Base-by-base conservation (phyloP, 2,797 vertebrate genomes). In the Valencia hispanica region DNA sequence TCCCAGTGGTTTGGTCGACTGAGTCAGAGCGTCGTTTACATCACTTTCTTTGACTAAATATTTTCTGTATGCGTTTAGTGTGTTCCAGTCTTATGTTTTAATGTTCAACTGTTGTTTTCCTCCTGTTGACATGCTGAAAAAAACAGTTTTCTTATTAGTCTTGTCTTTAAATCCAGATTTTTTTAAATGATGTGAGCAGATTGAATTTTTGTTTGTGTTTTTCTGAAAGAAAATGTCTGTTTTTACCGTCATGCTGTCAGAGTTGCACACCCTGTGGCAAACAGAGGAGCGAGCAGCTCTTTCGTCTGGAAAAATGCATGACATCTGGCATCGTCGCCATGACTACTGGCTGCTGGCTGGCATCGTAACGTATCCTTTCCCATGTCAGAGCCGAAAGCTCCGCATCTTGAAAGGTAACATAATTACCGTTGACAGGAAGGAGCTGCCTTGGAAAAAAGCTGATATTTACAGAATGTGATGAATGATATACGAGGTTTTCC, bases 311-410 rank as follows among this genome's bases (percentile, higher is more conserved):
- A 99, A 98, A 92, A 97, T 98, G 92, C 97, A 98, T 0, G 98
- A 99, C 93, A 98, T 99, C 93, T 99, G 98, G 98, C 98, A 99
- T 90, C 97, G 98, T 78, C 95, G 98, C 51, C 98, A 99, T 0
- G 98, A 99, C 94, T 99, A 99, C 93, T 99, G 98, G 98, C 96
- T 99, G 69, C 85, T 99, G 92, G 97, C 98, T 0, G 98, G 97
- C 82, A 99, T 99, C 0, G 98, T 99, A 83, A 99, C 97, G 98
- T 99, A 99, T 97, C 98, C 96, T 97, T 94, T 70, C 55, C 45
- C 48, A 11, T 70, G 72, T 74, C 82, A 71, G 77, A 68, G 61
- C 3, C 10, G 59, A 59, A 25, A 45, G 77, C 70, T 86, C 39
- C 41, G 75, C 85, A 86, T 89, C 83, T 79, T 80, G 68, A 68